Percentiles rank a stretch among this genome's conserved stretches.
phyloP scores from a whole-genome alignment of 2,888 invertebrate species.

The Timandra comae region DNA sequence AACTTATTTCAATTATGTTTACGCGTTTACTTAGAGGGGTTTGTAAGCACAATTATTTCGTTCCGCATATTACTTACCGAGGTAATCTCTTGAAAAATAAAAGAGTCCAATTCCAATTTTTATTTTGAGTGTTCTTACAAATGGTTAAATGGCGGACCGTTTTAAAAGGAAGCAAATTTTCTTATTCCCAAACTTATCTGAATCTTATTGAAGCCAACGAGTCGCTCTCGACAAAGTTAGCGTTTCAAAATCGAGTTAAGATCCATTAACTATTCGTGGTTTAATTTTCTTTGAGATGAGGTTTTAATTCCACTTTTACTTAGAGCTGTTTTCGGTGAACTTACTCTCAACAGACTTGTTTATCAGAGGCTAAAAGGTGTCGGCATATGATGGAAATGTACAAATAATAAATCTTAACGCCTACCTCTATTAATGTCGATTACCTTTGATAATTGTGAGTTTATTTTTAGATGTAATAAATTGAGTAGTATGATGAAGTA shows the following conservation, averaged over 20 bases:
- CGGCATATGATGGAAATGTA: constrained; percentile 26
- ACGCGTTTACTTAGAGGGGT: too few species aligned
- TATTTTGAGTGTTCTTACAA: constrained; percentile 30
- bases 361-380: constrained; percentile 38
- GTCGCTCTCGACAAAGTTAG: constrained; percentile 58
- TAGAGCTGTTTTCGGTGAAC: constrained; percentile 35
- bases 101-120: constrained; percentile 26
- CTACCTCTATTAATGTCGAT: too few species aligned
- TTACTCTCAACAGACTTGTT: constrained; percentile 32
- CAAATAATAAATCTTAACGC: too few species aligned
- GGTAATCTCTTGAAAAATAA: constrained; percentile 29
- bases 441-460: too few species aligned
- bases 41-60: too few species aligned
- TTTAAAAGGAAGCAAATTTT: constrained; percentile 56
- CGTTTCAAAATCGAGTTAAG: constrained; percentile 66
- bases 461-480: too few species aligned
- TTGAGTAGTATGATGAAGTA: too few species aligned
- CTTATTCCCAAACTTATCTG: constrained; percentile 41
- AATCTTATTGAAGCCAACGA: constrained; percentile 62
- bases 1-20: too few species aligned
- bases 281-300: constrained; percentile 62
- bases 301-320: constrained; percentile 55
- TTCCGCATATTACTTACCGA: constrained; percentile 24
- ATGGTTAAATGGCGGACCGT: constrained; percentile 40
- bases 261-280: constrained; percentile 67